These are phyloP conservation scores for Pteronotus mesoamericanus DNA, from an alignment of 2,797 vertebrate species.

Conservation along the genomic window DNA sequence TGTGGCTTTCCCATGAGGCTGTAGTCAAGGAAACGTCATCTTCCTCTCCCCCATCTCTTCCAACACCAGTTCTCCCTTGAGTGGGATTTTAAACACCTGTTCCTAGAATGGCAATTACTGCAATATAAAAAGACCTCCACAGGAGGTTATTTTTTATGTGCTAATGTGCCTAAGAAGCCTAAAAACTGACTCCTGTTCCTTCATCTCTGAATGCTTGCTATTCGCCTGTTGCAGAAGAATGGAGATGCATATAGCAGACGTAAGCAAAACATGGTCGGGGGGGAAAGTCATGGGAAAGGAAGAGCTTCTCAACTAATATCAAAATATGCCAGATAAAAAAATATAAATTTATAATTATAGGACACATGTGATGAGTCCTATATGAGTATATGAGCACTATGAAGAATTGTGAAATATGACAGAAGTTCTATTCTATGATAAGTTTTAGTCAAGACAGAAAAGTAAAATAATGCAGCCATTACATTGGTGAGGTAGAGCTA, in stretches of 20 bases:
- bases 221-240: slow-evolving; percentile 45
- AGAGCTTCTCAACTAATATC: background rate
- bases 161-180: background rate
- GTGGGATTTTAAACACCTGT: slow-evolving; percentile 43
- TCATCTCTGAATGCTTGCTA: slow-evolving; percentile 25
- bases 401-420: background rate
- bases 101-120: slow-evolving; percentile 26
- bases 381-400: background rate
- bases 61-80: slow-evolving; percentile 25
- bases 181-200: background rate
- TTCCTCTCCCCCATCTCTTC: background rate
- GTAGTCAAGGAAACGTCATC: slow-evolving; percentile 22
- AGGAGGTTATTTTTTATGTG: background rate
- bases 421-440: background rate
- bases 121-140: background rate
- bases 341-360: background rate
- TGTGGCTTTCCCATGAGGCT: background rate
- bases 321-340: background rate
- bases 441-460: background rate
- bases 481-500: background rate
- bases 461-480: background rate
- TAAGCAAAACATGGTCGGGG: slow-evolving; percentile 22
- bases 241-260: slow-evolving; percentile 29
- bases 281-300: background rate
- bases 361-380: background rate